Evolutionary conservation across 1,140 invertebrate species (phyloP).

Genomic region (Drosophila sulfurigaster): DNA sequence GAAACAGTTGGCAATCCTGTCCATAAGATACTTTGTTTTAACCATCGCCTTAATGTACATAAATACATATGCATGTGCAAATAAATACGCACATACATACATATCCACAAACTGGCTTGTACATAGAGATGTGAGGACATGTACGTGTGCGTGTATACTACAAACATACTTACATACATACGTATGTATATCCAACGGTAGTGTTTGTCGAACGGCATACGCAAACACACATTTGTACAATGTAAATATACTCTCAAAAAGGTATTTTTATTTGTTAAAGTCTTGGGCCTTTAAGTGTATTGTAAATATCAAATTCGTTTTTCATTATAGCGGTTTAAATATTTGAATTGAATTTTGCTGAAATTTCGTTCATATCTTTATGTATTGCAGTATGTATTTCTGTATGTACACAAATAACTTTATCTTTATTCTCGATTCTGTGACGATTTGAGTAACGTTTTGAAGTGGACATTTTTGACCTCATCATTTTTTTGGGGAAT

Average conservation of each 20-base stretch:
- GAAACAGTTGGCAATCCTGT: constrained; percentile 16
- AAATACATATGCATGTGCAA: constrained; percentile 12
- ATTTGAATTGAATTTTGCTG: constrained; percentile 61
- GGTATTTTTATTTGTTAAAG: constrained; percentile 73
- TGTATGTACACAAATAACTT: constrained; percentile 6
- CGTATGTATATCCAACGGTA: constrained; percentile 55
- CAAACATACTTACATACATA: constrained; percentile 3
- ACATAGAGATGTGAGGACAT: constrained; percentile 8
- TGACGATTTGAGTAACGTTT: constrained; percentile 3
- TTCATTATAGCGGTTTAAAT: constrained; percentile 62
- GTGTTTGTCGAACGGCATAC: constrained; percentile 51
- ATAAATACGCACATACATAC: constrained; percentile 18
- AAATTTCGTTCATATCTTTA: constrained; percentile 13
- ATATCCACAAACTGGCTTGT: not conserved
- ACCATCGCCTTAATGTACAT: constrained; percentile 22
- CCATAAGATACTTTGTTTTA: constrained; percentile 24
- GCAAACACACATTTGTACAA: constrained; percentile 69
- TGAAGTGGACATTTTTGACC: constrained; percentile 10
- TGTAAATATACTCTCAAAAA: constrained; percentile 70
- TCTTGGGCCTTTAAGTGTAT: constrained; percentile 71
- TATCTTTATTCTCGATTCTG: not conserved
- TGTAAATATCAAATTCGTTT: constrained; percentile 77
- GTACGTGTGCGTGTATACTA: constrained; percentile 3
- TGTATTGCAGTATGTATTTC: constrained; percentile 10
- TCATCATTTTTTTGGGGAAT: not conserved